phyloP scores from a whole-genome alignment of 1,140 invertebrate genomes.

The Caenorhabditis tropicalis region DNA sequence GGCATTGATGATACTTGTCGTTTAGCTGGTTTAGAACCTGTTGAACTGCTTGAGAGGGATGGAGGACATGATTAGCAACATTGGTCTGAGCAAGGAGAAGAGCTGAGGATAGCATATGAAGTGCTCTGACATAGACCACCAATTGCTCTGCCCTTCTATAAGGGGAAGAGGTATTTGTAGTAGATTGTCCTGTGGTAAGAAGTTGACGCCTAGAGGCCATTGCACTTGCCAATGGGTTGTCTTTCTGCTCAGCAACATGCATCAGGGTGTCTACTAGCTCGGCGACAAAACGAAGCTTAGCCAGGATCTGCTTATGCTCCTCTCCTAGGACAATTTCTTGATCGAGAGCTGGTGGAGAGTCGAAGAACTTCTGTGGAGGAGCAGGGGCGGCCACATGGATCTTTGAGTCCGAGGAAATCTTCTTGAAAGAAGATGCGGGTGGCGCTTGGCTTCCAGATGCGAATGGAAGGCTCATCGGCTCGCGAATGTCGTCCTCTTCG shows the following conservation, averaged over 20 bases:
- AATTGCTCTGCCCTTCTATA: slow-evolving; percentile 84
- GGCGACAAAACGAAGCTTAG: slow-evolving; percentile 89
- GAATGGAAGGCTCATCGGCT: slow-evolving; percentile 34
- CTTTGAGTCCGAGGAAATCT: not conserved
- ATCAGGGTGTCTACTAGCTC: slow-evolving; percentile 88
- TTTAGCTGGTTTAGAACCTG: slow-evolving; percentile 75
- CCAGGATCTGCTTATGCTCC: slow-evolving; percentile 86
- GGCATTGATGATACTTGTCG: slow-evolving; percentile 70
- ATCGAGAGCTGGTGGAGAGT: slow-evolving; percentile 81
- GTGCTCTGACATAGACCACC: slow-evolving; percentile 85
- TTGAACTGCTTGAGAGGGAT: slow-evolving; percentile 88
- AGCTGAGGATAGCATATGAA: slow-evolving; percentile 90
- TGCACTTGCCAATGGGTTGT: slow-evolving; percentile 76
- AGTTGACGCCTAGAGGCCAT: slow-evolving; percentile 52
- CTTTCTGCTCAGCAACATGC: slow-evolving; percentile 81
- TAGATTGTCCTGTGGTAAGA: not conserved
- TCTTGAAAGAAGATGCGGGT: slow-evolving; percentile 22
- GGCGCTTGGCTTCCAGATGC: slow-evolving; percentile 1
- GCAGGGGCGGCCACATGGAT: not conserved
- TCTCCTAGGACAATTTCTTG: slow-evolving; percentile 92
- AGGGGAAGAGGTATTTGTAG: slow-evolving; percentile 64
- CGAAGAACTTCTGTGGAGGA: too few relatives aligned
- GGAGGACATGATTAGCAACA: slow-evolving; percentile 82
- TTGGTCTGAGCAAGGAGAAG: slow-evolving; percentile 88
- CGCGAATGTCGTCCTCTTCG: slow-evolving; percentile 13